Conservation (phyloP, 2,888 invertebrate species). For the Oegoconia quadripuncta region DNA sequence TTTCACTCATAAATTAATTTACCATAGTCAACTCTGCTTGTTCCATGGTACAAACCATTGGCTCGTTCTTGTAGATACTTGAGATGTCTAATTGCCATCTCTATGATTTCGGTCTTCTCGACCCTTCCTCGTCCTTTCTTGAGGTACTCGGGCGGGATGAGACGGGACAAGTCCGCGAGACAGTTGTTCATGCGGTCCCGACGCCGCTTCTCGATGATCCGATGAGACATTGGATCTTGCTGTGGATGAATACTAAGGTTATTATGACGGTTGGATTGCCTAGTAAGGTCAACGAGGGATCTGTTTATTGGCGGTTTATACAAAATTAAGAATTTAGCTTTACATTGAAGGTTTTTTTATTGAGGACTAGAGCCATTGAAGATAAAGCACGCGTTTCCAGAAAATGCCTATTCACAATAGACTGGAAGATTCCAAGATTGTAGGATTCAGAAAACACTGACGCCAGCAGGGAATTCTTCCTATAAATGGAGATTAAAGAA, state of each 20-base stretch:
- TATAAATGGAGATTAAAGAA: too few relatives aligned
- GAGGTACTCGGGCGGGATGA: conserved; percentile 95
- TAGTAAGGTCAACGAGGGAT: neutral
- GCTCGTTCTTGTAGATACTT: conserved; percentile 89
- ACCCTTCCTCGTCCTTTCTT: conserved; percentile 97
- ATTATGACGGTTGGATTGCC: neutral
- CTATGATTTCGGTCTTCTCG: conserved; percentile 98
- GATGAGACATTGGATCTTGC: conserved; percentile 98
- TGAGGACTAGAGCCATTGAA: too few relatives aligned
- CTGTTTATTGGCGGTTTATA: too few relatives aligned
- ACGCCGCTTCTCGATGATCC: conserved; percentile 96
- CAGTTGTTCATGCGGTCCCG: conserved; percentile 99
- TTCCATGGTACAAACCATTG: conserved; percentile 57
- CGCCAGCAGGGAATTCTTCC: too few relatives aligned
- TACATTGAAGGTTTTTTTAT: too few relatives aligned
- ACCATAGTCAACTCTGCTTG: conserved; percentile 21
- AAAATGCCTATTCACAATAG: too few relatives aligned
- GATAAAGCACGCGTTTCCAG: too few relatives aligned
- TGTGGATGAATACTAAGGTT: conserved; percentile 42
- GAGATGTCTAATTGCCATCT: conserved; percentile 97
- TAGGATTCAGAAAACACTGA: too few relatives aligned
- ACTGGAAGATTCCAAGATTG: too few relatives aligned
- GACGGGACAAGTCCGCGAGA: conserved; percentile 93
- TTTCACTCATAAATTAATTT: conserved; percentile 18
- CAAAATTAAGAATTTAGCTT: too few relatives aligned